Evolutionary conservation across 1,140 invertebrate genomes (phyloP).

Genomic region (Drosophila hydei): DNA sequence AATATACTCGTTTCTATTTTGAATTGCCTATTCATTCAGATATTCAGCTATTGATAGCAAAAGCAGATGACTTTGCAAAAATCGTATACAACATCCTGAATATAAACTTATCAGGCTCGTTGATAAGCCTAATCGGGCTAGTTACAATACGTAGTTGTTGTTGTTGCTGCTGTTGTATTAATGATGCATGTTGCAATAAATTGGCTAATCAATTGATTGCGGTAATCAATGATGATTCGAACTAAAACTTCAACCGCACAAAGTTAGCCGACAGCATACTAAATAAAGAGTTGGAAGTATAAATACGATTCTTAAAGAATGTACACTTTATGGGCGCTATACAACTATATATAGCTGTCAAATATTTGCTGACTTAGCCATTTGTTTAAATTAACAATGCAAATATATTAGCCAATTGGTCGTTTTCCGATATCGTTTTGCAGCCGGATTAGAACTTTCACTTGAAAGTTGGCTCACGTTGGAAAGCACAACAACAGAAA

Average conservation of each 20-base stretch:
- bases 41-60: slow-evolving; percentile 41
- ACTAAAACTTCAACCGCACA: not conserved
- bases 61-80: slow-evolving; percentile 49
- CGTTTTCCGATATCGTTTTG: slow-evolving; percentile 42
- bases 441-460: slow-evolving; percentile 78
- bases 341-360: not conserved
- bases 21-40: slow-evolving; percentile 6
- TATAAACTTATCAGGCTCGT: slow-evolving; percentile 48
- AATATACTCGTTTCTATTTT: slow-evolving; percentile 7
- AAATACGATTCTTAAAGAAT: too few relatives aligned
- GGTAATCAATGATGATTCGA: not conserved
- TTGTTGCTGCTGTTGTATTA: slow-evolving; percentile 21
- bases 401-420: slow-evolving; percentile 52
- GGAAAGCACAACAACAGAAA: slow-evolving; percentile 41
- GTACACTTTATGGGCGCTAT: too few relatives aligned
- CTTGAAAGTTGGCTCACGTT: slow-evolving; percentile 46
- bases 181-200: slow-evolving; percentile 21
- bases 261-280: not conserved
- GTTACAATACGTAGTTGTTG: slow-evolving; percentile 26
- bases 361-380: slow-evolving; percentile 14
- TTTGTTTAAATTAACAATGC: slow-evolving; percentile 50
- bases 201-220: slow-evolving; percentile 15
- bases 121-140: slow-evolving; percentile 55
- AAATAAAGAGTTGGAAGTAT: too few relatives aligned
- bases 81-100: slow-evolving; percentile 46